Conservation (phyloP, 2,888 invertebrate genomes). For the Unio pictorum region DNA sequence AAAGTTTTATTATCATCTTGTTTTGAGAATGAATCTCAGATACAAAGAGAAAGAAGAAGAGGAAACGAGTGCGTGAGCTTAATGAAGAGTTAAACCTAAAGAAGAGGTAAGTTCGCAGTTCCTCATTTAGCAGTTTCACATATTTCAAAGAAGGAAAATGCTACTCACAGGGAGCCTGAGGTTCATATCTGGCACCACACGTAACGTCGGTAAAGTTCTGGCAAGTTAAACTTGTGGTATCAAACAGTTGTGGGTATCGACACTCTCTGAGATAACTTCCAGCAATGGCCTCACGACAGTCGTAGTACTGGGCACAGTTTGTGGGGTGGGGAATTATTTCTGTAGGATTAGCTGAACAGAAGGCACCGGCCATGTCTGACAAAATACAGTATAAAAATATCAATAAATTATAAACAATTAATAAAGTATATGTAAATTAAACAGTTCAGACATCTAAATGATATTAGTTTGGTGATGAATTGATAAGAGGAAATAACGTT, state of each 20-base stretch:
- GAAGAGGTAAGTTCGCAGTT: not conserved
- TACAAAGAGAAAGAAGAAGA: not conserved
- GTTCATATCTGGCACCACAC: constrained; percentile 47
- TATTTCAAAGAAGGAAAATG: constrained; percentile 6
- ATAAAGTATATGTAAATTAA: no score
- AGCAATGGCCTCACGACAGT: constrained; percentile 52
- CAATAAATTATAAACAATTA: no score
- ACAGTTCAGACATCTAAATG: no score
- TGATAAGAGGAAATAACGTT: no score
- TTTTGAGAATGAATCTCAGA: no score
- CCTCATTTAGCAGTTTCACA: constrained; percentile 12
- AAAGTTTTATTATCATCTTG: no score
- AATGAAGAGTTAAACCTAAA: not conserved
- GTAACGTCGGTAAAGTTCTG: constrained; percentile 46
- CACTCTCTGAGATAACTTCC: constrained; percentile 52
- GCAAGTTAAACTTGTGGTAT: constrained; percentile 38
- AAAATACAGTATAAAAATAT: not conserved
- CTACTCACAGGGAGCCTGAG: constrained; percentile 56
- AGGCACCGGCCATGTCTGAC: constrained; percentile 36
- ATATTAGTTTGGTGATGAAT: no score
- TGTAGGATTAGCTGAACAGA: constrained; percentile 30
- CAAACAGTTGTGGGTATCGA: constrained; percentile 56
- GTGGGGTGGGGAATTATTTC: constrained; percentile 40
- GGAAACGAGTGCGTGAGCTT: no score
- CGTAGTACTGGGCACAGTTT: constrained; percentile 58